A percentile compares a stretch with the other conserved stretches of the same genome.
phyloP scores from a whole-genome alignment of 1,140 invertebrate species.

The Drosophila pallidifrons region DNA sequence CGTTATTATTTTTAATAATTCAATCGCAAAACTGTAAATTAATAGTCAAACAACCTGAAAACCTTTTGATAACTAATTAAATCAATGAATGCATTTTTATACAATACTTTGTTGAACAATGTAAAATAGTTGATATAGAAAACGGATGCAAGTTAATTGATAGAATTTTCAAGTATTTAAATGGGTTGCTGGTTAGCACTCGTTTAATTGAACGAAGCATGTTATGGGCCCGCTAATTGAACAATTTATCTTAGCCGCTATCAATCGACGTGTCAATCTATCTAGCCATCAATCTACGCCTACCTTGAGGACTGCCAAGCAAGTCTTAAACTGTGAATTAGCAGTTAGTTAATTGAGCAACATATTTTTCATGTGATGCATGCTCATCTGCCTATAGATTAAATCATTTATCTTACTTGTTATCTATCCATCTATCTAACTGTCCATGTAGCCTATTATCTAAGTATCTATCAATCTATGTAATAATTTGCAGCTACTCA shows the following conservation, averaged over 20 bases:
- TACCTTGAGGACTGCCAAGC: background rate
- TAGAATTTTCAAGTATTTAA: no score
- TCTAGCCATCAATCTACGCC: background rate
- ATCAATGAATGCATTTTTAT: no score
- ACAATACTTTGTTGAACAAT: no score
- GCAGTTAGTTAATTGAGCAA: conserved; percentile 5
- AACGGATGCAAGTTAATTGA: no score
- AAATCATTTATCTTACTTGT: conserved; percentile 31
- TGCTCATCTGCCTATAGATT: conserved; percentile 1
- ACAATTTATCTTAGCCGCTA: background rate
- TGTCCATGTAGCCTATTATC: background rate
- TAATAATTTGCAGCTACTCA: conserved; percentile 46
- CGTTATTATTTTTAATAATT: no score
- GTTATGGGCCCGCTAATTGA: background rate
- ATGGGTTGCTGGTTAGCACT: no score
- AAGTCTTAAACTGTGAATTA: background rate
- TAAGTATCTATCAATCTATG: conserved; percentile 38
- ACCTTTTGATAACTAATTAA: no score
- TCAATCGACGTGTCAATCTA: background rate
- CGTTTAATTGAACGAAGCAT: background rate
- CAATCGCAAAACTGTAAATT: no score
- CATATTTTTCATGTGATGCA: background rate
- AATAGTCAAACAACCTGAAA: no score
- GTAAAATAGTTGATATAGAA: no score
- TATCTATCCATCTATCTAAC: conserved; percentile 13